These are phyloP conservation scores for Pardosa pseudoannulata DNA, from an alignment of 2,888 invertebrate species.

Conservation along the genomic window DNA sequence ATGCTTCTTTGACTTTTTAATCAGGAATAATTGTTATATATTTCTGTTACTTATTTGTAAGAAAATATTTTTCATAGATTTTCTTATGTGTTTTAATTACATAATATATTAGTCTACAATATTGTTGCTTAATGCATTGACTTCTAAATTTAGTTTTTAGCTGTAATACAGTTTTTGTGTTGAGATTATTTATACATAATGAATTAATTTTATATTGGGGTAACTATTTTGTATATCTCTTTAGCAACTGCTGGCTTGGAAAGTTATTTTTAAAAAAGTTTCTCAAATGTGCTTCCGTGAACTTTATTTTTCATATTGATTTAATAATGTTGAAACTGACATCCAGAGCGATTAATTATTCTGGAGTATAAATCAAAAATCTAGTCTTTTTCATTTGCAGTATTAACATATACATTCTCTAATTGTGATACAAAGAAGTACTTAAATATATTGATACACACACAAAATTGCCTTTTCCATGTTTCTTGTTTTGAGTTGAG, in stretches of 20 bases:
- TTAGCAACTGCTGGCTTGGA: too few relatives aligned
- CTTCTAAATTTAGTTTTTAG: too few relatives aligned
- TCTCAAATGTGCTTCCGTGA: too few relatives aligned
- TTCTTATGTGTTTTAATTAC: too few relatives aligned
- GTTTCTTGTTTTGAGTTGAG: background rate
- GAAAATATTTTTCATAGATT: background rate
- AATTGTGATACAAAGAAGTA: constrained; percentile 42
- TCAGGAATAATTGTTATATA: background rate
- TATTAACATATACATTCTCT: constrained; percentile 20
- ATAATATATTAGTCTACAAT: too few relatives aligned
- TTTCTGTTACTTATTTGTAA: background rate
- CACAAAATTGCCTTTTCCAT: background rate
- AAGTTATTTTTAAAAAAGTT: too few relatives aligned
- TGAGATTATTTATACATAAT: background rate
- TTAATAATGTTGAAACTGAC: too few relatives aligned
- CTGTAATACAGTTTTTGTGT: too few relatives aligned
- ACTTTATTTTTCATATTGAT: too few relatives aligned
- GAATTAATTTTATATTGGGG: too few relatives aligned
- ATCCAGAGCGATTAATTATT: background rate
- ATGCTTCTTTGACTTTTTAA: background rate
- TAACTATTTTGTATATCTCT: too few relatives aligned
- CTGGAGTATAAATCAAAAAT: background rate
- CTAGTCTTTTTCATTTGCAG: constrained; percentile 41
- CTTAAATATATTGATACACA: constrained; percentile 23
- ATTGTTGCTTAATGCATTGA: too few relatives aligned